A percentile compares a stretch with the other conserved stretches of the same genome.
phyloP scores from a whole-genome alignment of 2,888 invertebrate genomes.

The Epistrophella euchroma region DNA sequence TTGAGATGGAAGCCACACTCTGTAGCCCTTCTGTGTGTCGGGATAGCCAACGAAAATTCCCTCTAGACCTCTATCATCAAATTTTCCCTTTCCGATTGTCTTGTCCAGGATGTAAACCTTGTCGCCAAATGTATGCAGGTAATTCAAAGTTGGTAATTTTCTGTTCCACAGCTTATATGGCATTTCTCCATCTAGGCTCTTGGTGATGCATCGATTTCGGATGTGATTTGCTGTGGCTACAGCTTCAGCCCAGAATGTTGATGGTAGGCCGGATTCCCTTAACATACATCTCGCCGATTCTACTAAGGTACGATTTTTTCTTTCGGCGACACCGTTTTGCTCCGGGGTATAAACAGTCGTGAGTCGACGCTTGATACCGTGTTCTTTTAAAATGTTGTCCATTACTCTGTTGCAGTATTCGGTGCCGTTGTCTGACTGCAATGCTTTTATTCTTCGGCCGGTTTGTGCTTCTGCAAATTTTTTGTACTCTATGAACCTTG shows the following conservation, averaged over 20 bases:
- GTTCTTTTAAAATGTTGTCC: background rate
- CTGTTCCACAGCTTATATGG: constrained; percentile 20
- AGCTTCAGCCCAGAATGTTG: too few species aligned
- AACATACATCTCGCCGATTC: too few species aligned
- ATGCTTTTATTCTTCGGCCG: background rate
- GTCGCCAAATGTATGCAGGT: constrained; percentile 61
- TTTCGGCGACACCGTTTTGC: too few species aligned
- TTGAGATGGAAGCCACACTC: constrained; percentile 39
- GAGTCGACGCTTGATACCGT: background rate
- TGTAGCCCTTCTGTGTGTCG: constrained; percentile 28
- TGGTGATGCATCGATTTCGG: too few species aligned
- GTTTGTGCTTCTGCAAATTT: background rate
- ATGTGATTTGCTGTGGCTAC: too few species aligned
- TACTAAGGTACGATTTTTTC: too few species aligned
- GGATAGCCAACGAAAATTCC: constrained; percentile 35
- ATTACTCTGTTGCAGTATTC: background rate
- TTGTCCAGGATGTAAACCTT: constrained; percentile 53
- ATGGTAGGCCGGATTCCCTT: too few species aligned
- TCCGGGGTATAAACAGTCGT: too few species aligned
- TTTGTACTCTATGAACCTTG: background rate
- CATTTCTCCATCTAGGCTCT: too few species aligned
- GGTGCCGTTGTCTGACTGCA: background rate
- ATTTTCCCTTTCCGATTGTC: constrained; percentile 53
- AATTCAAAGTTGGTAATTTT: constrained; percentile 51
- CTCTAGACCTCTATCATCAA: constrained; percentile 35